Conservation (phyloP, 1,140 invertebrate species). For the Drosophila azteca region DNA sequence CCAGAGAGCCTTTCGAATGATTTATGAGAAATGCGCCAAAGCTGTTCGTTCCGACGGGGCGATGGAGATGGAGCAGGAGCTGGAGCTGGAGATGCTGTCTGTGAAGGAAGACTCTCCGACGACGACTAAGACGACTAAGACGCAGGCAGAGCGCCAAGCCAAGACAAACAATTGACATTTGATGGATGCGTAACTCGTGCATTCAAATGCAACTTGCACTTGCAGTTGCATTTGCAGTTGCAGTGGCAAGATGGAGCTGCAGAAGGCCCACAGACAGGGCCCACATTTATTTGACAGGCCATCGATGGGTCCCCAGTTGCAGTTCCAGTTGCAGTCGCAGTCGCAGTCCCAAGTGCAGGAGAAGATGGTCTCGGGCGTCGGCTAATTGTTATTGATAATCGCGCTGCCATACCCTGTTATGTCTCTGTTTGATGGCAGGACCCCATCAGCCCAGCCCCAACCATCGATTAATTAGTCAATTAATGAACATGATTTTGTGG, state of each 20-base stretch:
- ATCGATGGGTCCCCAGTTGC: conserved; percentile 13
- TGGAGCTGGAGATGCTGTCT: neutral
- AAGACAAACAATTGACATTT: conserved; percentile 82
- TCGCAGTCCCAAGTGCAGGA: neutral
- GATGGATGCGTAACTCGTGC: conserved; percentile 81
- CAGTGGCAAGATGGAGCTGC: no score
- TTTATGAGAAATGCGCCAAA: conserved; percentile 74
- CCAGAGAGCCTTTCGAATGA: conserved; percentile 66
- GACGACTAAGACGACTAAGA: conserved; percentile 14
- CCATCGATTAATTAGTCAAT: conserved; percentile 74
- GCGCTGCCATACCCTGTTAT: conserved; percentile 27
- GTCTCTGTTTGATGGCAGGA: conserved; percentile 48
- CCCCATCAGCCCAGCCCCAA: neutral
- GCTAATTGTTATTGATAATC: conserved; percentile 82
- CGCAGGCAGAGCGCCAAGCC: conserved; percentile 72
- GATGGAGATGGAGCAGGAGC: neutral
- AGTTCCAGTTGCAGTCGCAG: no score
- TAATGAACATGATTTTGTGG: conserved; percentile 57
- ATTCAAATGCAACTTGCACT: conserved; percentile 60
- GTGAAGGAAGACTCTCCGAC: conserved; percentile 21
- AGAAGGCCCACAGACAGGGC: neutral
- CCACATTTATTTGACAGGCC: conserved; percentile 59
- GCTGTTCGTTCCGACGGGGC: neutral
- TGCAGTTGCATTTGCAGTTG: no score
- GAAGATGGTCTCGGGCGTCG: conserved; percentile 51